Conservation (phyloP, 2,888 invertebrate genomes). For the Stegophylla sp. region DNA sequence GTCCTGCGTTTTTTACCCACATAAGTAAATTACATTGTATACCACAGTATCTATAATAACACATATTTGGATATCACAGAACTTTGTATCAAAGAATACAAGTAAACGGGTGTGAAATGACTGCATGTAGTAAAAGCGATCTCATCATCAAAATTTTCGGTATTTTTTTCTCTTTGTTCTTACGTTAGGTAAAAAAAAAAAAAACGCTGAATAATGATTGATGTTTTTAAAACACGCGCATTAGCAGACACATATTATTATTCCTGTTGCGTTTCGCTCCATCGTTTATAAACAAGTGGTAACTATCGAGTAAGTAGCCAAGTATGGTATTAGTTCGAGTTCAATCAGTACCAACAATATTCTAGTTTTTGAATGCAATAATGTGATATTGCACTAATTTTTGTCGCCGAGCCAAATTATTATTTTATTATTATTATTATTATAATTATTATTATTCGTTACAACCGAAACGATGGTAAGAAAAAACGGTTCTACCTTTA, state of each 20-base stretch:
- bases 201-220: neutral
- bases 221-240: neutral
- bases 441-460: too few species aligned
- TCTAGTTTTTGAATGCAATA: neutral
- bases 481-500: too few species aligned
- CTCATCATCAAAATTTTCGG: conserved; percentile 7
- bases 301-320: too few species aligned
- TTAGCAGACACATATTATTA: neutral
- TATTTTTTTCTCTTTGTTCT: neutral
- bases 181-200: neutral
- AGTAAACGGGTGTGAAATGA: neutral
- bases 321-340: neutral
- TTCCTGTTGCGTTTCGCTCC: neutral
- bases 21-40: neutral
- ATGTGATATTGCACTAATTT: neutral
- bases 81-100: conserved; percentile 2
- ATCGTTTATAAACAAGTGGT: neutral
- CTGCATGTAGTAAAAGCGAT: neutral
- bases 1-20: neutral
- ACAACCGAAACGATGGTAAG: too few species aligned
- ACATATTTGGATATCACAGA: neutral
- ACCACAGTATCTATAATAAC: neutral
- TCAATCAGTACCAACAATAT: neutral
- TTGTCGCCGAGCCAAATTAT: neutral
- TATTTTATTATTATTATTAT: too few species aligned